Percentiles rank a stretch among this genome's conserved stretches.
These are phyloP conservation scores for Salvator merianae DNA, from an alignment of 2,113 vertebrate species.

Conservation along the genomic window DNA sequence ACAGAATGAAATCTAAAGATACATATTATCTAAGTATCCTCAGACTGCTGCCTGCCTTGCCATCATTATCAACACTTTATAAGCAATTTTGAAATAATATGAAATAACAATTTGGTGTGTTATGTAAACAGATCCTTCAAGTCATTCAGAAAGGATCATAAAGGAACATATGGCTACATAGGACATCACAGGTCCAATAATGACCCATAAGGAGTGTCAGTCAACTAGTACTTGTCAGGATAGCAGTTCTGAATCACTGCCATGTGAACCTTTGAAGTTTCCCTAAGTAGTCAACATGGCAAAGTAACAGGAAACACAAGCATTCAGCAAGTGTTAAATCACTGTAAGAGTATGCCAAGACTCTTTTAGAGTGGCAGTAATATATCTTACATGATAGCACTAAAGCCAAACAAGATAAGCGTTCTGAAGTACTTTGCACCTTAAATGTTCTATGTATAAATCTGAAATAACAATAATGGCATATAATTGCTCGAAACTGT, in stretches of 20 bases:
- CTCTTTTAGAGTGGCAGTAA: neutral
- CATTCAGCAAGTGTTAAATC: neutral
- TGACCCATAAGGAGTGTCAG: too few species aligned
- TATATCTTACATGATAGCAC: neutral
- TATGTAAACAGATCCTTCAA: neutral
- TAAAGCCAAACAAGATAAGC: neutral
- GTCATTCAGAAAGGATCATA: neutral
- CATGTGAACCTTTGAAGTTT: neutral
- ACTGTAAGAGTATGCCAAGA: neutral
- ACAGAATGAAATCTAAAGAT: neutral
- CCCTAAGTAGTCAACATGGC: neutral
- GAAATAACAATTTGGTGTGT: neutral
- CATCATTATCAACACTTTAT: neutral
- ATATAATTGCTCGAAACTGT: neutral
- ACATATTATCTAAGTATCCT: neutral
- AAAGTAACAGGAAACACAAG: neutral
- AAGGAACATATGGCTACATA: neutral
- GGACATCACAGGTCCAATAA: neutral
- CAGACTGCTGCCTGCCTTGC: neutral
- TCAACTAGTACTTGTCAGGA: neutral
- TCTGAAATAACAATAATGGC: conserved; percentile 9
- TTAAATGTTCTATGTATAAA: neutral
- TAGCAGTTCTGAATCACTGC: neutral
- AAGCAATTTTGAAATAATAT: neutral
- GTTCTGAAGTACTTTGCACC: conserved; percentile 4